Evolutionary conservation across 2,888 invertebrate species (phyloP).

Genomic region (Cremastinae sp.): DNA sequence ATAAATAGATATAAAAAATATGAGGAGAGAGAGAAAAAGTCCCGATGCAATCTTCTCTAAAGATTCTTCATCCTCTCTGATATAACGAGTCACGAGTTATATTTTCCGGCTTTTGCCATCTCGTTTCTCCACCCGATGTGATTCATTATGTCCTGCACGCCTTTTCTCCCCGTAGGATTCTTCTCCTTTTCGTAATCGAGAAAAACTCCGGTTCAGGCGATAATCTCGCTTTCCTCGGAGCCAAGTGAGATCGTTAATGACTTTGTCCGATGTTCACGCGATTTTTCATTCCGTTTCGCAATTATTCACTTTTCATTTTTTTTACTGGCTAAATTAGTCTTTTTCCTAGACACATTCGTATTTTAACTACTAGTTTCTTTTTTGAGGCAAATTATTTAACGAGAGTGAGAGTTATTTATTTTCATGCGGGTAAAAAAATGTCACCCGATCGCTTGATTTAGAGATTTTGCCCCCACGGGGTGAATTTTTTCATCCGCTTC

Average conservation of each 20-base stretch:
- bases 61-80: constrained; percentile 9
- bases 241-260: constrained; percentile 46
- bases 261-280: constrained; percentile 57
- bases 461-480: neutral
- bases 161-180: neutral
- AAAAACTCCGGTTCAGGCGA: constrained; percentile 39
- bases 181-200: constrained; percentile 10
- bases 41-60: constrained; percentile 33
- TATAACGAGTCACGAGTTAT: constrained; percentile 40
- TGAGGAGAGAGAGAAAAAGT: constrained; percentile 1
- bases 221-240: constrained; percentile 36
- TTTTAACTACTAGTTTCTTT: too few species aligned
- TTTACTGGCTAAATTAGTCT: too few species aligned
- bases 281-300: constrained; percentile 48
- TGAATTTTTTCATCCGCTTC: constrained; percentile 1
- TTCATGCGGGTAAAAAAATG: too few species aligned
- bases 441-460: too few species aligned
- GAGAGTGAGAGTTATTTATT: too few species aligned
- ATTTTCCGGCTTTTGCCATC: constrained; percentile 47
- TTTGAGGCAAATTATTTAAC: too few species aligned
- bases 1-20: constrained; percentile 8
- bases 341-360: too few species aligned
- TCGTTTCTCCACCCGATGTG: constrained; percentile 29
- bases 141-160: constrained; percentile 28
- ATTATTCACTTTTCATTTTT: too few species aligned